Conservation (phyloP, 2,888 invertebrate genomes). For the Drosophila aldrichi region DNA sequence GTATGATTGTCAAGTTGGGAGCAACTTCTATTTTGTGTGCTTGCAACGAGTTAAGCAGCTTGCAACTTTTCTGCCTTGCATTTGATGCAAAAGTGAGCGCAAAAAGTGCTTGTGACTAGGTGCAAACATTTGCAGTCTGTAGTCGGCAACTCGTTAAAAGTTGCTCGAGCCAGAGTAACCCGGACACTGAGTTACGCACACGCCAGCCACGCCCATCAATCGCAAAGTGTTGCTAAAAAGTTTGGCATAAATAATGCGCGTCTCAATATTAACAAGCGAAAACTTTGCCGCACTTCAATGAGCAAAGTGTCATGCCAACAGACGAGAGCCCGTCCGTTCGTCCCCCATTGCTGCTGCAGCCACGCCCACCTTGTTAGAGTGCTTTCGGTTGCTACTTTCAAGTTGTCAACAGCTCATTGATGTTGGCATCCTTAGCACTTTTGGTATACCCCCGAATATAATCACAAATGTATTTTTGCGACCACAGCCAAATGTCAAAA, state of each 20-base stretch:
- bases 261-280: slow-evolving; percentile 76
- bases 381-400: slow-evolving; percentile 40
- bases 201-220: slow-evolving; percentile 54
- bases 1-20: slow-evolving; percentile 51
- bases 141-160: slow-evolving; percentile 70
- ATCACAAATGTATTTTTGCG: slow-evolving; percentile 44
- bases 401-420: slow-evolving; percentile 70
- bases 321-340: neutral
- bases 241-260: slow-evolving; percentile 74
- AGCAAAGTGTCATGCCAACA: slow-evolving; percentile 64
- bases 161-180: slow-evolving; percentile 44
- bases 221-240: slow-evolving; percentile 67
- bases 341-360: neutral
- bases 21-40: slow-evolving; percentile 35
- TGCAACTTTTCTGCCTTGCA: slow-evolving; percentile 39
- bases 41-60: slow-evolving; percentile 53
- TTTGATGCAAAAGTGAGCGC: slow-evolving; percentile 57
- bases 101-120: slow-evolving; percentile 58
- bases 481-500: slow-evolving; percentile 55
- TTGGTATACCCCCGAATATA: slow-evolving; percentile 29
- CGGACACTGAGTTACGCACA: slow-evolving; percentile 13
- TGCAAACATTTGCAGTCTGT: slow-evolving; percentile 54
- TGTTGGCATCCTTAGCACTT: slow-evolving; percentile 61
- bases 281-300: slow-evolving; percentile 67
- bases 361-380: slow-evolving; percentile 26